Evolutionary conservation across 1,140 invertebrate species (phyloP).

Genomic region (Physella acuta): DNA sequence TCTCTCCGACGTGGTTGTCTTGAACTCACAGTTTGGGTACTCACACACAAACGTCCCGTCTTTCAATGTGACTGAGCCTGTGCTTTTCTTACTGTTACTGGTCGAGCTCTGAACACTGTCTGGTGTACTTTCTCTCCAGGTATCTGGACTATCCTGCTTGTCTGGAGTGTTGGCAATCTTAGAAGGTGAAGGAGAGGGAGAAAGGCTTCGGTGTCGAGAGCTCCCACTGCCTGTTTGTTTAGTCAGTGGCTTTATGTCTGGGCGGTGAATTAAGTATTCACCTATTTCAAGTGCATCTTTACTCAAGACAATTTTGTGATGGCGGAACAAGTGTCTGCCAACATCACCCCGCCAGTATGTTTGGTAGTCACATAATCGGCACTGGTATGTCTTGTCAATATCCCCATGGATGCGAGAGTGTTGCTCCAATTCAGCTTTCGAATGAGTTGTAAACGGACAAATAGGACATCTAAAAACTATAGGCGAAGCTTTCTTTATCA

Average conservation of each 20-base stretch:
- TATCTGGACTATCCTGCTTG: neutral
- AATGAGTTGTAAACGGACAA: slow-evolving; percentile 45
- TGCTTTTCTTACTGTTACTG: neutral
- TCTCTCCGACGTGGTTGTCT: slow-evolving; percentile 48
- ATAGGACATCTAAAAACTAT: slow-evolving; percentile 49
- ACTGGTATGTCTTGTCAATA: slow-evolving; percentile 54
- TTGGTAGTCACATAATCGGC: slow-evolving; percentile 54
- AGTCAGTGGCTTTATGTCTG: slow-evolving; percentile 19
- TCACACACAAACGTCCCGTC: slow-evolving; percentile 42
- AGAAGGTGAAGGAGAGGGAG: neutral
- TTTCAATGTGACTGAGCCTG: slow-evolving; percentile 1
- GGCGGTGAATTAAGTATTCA: slow-evolving; percentile 18
- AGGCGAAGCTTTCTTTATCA: slow-evolving; percentile 45
- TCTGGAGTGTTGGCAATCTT: neutral
- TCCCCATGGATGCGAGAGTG: slow-evolving; percentile 47
- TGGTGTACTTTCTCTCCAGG: neutral
- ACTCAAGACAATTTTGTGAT: slow-evolving; percentile 43
- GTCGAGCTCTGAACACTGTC: neutral
- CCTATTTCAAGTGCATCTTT: slow-evolving; percentile 14
- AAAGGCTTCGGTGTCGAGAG: neutral
- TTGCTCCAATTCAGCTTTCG: slow-evolving; percentile 51
- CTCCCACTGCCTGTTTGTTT: neutral
- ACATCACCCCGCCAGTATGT: slow-evolving; percentile 62
- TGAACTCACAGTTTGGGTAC: slow-evolving; percentile 46
- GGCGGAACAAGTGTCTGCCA: slow-evolving; percentile 58